phyloP scores from a whole-genome alignment of 2,888 invertebrate genomes.

The Metopia argyrocephala region DNA sequence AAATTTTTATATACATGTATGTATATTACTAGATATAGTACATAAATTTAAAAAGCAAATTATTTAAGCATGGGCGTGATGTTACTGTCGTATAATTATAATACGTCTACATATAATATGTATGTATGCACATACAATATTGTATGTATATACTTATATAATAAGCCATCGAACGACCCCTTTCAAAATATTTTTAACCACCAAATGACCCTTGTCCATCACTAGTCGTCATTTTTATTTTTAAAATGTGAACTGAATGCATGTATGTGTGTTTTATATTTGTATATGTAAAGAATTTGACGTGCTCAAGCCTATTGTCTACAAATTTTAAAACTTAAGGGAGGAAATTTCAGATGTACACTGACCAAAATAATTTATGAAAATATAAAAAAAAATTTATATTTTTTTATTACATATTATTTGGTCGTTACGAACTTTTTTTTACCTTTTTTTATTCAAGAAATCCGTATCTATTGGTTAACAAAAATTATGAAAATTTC shows the following conservation, averaged over 20 bases:
- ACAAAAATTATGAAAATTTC: no score
- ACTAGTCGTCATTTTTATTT: conserved; percentile 34
- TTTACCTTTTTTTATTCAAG: no score
- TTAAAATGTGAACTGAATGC: background rate
- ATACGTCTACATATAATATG: background rate
- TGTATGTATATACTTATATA: conserved; percentile 19
- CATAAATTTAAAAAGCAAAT: background rate
- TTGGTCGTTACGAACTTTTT: no score
- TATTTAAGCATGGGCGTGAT: conserved; percentile 61
- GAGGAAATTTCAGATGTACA: conserved; percentile 15
- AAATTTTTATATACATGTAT: no score
- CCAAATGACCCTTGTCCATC: conserved; percentile 75
- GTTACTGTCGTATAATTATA: conserved; percentile 34
- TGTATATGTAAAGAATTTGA: no score
- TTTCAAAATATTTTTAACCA: conserved; percentile 76
- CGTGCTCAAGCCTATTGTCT: no score
- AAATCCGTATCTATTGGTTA: no score
- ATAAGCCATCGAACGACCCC: conserved; percentile 73
- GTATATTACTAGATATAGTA: no score
- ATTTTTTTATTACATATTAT: background rate
- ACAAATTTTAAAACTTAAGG: conserved; percentile 13
- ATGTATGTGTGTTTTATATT: background rate
- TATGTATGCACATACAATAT: background rate
- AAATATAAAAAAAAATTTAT: background rate
- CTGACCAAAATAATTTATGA: background rate